These are phyloP conservation scores for Nasua narica DNA, from an alignment of 2,797 vertebrate species.

Conservation along the genomic window DNA sequence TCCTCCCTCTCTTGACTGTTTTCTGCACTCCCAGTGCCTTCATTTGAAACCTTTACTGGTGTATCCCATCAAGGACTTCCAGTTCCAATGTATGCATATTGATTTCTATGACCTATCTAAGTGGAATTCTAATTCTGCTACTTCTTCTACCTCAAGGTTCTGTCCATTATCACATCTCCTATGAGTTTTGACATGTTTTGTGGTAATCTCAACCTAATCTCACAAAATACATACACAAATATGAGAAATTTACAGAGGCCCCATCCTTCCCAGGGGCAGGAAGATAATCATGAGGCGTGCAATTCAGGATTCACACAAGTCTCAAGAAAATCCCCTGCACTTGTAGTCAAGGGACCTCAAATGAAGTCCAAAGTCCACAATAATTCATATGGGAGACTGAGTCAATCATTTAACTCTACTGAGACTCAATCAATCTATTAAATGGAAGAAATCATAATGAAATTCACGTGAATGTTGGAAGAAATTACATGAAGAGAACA, in stretches of 20 bases:
- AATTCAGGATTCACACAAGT: background rate
- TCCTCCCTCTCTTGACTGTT: background rate
- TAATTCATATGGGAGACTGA: background rate
- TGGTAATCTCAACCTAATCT: background rate
- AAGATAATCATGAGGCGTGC: background rate
- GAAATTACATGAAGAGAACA: background rate
- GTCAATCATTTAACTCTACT: background rate
- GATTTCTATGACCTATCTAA: background rate
- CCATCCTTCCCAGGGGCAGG: background rate
- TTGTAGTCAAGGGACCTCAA: background rate
- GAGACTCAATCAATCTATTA: background rate
- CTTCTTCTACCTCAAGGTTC: background rate
- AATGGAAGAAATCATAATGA: background rate
- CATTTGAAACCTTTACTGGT: background rate
- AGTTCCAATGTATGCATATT: background rate
- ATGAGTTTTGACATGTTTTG: background rate
- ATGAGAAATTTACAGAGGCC: background rate
- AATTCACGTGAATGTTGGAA: background rate
- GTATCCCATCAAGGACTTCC: background rate
- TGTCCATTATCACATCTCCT: background rate
- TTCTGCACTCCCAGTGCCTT: background rate
- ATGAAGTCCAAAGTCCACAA: background rate
- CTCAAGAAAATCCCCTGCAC: background rate
- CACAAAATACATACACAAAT: background rate
- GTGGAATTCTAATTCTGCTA: background rate